Evolutionary conservation across 2,888 invertebrate species (phyloP).

Genomic region (Brachynemurus nebulosus): DNA sequence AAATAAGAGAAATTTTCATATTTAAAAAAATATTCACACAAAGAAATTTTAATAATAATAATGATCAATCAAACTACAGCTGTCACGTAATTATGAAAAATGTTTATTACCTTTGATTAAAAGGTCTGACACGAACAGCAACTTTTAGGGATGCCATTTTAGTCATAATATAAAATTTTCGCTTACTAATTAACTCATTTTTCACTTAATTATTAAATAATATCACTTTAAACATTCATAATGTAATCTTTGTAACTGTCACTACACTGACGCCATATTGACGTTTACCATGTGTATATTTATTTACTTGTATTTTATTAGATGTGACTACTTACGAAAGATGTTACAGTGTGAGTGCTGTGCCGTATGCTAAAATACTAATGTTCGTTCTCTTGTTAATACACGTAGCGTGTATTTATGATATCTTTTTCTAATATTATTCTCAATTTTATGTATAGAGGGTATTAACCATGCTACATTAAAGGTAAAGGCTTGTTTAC

Average conservation of each 20-base stretch:
- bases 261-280: constrained; percentile 1
- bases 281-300: not conserved
- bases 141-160: constrained; percentile 92
- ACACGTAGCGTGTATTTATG: too few species aligned
- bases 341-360: too few species aligned
- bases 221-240: not conserved
- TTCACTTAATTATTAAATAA: not conserved
- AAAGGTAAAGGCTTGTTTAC: too few species aligned
- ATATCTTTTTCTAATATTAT: not conserved
- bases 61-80: constrained; percentile 7
- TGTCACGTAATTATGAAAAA: too few species aligned
- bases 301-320: too few species aligned
- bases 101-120: constrained; percentile 62
- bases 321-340: too few species aligned
- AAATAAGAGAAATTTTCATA: too few species aligned
- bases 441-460: not conserved
- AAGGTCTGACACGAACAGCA: constrained; percentile 80
- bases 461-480: too few species aligned
- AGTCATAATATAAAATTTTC: too few species aligned
- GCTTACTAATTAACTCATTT: not conserved
- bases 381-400: too few species aligned
- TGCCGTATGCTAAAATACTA: too few species aligned
- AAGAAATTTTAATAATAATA: constrained; percentile 10
- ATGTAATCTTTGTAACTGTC: not conserved
- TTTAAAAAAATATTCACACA: too few species aligned